These are phyloP conservation scores for Scomberomorus guttatus DNA, from an alignment of 2,797 vertebrate species.

Conservation along the genomic window DNA sequence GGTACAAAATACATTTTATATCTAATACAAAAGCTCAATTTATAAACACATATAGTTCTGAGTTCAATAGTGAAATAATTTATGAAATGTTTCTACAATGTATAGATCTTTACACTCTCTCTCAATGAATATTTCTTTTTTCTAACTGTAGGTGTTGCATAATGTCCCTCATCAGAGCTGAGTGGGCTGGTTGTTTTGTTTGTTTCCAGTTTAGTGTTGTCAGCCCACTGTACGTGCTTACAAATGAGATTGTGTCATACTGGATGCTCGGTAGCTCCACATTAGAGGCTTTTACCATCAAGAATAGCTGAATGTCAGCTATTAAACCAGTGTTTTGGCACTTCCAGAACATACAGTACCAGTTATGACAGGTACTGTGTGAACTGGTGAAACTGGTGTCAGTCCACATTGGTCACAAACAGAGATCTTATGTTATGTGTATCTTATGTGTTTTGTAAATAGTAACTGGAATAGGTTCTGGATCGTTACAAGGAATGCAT, in stretches of 20 bases:
- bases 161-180: constrained; percentile 32
- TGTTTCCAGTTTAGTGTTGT: constrained; percentile 32
- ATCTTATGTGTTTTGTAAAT: background rate
- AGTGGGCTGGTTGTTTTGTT: constrained; percentile 47
- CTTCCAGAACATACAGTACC: background rate
- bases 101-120: background rate
- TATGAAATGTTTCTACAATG: background rate
- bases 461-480: background rate
- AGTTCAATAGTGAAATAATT: background rate
- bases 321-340: background rate
- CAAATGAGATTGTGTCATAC: constrained; percentile 24
- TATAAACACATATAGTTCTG: background rate
- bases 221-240: constrained; percentile 11
- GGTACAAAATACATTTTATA: background rate
- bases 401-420: background rate
- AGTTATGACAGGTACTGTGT: too few relatives aligned
- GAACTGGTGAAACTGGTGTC: background rate
- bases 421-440: background rate
- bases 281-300: background rate
- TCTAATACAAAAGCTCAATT: background rate
- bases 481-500: background rate
- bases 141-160: constrained; percentile 26
- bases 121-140: background rate
- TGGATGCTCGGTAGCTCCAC: constrained; percentile 5
- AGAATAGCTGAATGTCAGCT: background rate